Evolutionary conservation across 2,113 vertebrate species (phyloP).

Genomic region (Formicarius rufipectus): DNA sequence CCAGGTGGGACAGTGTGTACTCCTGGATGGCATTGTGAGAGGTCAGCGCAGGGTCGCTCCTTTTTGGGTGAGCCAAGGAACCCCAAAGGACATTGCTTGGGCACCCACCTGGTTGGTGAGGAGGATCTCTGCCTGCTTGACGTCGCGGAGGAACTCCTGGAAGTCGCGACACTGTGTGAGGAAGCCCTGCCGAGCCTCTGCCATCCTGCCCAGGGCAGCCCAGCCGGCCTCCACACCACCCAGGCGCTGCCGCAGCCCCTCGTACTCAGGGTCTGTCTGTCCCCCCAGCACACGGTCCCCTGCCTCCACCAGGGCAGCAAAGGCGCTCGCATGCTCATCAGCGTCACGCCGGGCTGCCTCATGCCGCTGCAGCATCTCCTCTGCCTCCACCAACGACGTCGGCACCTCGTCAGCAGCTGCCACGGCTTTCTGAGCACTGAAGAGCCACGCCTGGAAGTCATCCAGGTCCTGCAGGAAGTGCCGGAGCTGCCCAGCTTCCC

Average conservation of each 20-base stretch:
- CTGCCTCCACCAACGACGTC: conserved; percentile 81
- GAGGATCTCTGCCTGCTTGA: conserved; percentile 88
- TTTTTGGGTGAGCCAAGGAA: accelerated
- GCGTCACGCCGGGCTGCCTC: conserved; percentile 78
- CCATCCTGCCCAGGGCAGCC: conserved; percentile 88
- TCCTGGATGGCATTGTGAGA: conserved; percentile 69
- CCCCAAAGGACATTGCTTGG: accelerated
- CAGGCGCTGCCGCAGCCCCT: conserved; percentile 86
- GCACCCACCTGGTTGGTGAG: conserved; percentile 90
- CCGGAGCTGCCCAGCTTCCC: conserved; percentile 94
- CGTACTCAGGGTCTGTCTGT: conserved; percentile 88
- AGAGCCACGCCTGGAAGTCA: conserved; percentile 94
- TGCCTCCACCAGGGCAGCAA: conserved; percentile 70
- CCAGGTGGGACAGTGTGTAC: conserved; percentile 87
- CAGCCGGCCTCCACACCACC: conserved; percentile 84
- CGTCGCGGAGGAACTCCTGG: conserved; percentile 91
- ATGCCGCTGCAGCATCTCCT: conserved; percentile 85
- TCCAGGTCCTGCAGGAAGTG: conserved; percentile 93
- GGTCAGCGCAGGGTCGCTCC: accelerated
- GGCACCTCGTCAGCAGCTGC: conserved; percentile 89
- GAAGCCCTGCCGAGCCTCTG: conserved; percentile 82
- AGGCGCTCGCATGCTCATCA: conserved; percentile 79
- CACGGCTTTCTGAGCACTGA: conserved; percentile 86
- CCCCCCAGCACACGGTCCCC: conserved; percentile 79
- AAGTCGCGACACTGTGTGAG: conserved; percentile 86